These are phyloP conservation scores for Zygogramma bicolorata DNA, from an alignment of 2,888 invertebrate species.

Conservation along the genomic window DNA sequence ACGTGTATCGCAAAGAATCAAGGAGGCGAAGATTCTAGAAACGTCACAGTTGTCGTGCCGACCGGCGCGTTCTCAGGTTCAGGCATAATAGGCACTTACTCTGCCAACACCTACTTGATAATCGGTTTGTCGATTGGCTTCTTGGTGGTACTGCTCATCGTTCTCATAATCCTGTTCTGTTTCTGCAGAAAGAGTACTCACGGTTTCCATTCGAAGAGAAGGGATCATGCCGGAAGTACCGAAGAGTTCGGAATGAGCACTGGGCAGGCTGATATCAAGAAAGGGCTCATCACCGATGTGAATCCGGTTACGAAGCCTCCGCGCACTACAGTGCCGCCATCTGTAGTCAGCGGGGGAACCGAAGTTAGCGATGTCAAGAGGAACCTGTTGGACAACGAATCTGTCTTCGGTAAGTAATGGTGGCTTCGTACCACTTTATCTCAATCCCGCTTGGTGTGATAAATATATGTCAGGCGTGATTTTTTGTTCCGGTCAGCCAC, in stretches of 20 bases:
- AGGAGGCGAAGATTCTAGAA: constrained; percentile 83
- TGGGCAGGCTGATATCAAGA: constrained; percentile 86
- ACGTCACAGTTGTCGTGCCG: constrained; percentile 73
- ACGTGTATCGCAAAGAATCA: constrained; percentile 84
- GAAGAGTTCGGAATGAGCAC: constrained; percentile 76
- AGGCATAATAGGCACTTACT: constrained; percentile 43
- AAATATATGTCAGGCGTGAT: not conserved
- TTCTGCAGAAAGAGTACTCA: constrained; percentile 59
- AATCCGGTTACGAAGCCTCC: constrained; percentile 89
- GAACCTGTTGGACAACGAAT: constrained; percentile 84
- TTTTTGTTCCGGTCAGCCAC: too few species aligned
- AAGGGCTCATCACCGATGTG: constrained; percentile 85
- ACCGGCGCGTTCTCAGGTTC: constrained; percentile 58
- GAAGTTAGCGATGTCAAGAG: constrained; percentile 87
- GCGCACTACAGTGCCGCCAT: constrained; percentile 80
- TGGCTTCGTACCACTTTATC: not conserved
- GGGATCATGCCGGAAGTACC: constrained; percentile 57
- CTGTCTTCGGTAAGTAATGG: constrained; percentile 71
- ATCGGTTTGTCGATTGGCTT: constrained; percentile 68
- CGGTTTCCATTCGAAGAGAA: constrained; percentile 54
- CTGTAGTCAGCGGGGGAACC: constrained; percentile 79
- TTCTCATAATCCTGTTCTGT: constrained; percentile 65
- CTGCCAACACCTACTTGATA: constrained; percentile 67
- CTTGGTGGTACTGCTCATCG: constrained; percentile 66
- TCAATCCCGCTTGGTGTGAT: too few species aligned